Base-by-base conservation (phyloP, 2,888 invertebrate species). In the Euproctis similis region DNA sequence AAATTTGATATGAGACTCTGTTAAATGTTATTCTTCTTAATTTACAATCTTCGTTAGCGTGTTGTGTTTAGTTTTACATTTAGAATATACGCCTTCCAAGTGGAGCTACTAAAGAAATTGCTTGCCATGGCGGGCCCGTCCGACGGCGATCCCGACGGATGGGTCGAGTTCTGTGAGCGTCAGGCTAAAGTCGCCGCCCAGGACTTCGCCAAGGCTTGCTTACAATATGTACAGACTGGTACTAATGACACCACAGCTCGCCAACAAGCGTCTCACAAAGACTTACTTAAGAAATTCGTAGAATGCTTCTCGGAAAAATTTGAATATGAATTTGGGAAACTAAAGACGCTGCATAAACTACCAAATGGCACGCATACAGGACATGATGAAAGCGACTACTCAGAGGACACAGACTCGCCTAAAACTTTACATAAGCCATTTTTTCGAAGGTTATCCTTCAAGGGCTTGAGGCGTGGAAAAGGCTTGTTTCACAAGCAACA, bases 401-500 rank as follows among this genome's bases (percentile, higher is more conserved):
- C 92, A 0, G 93, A 94, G 57, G 94, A 94, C 47, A 88, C 90
- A 3, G 90, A 91, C 28, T 92, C 93, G 1, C 92, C 94, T 0
- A 93, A 93, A 74, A 88, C 91, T 28, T 89, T 88, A 45, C 93
- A 92, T 52, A 94, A 94, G 64, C 92, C 94, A 2, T 94, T 96
- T 67, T 92, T 94, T 61, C 86, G 94, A 50, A 87, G 96, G 49
- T 86, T 97, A 39, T 96, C 96, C 12, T 94, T 97, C 54, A 95
- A 95, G 67, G 94, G 94, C 36, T 78, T 96, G 28, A 90, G 93
- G 36, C 65, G 92, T 89, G 91, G 92, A 49, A 88, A 87, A 63
- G 91, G 94, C 20, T 86, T 96, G 25, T 96, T 97, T 59, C 93
- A 94, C 67, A 96, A 96, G 63, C 95, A 95, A 58, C 90, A 92